A percentile compares a stretch with the other conserved stretches of the same genome.
These are phyloP conservation scores for Trichomycterus rosablanca DNA, from an alignment of 2,113 vertebrate species.

Conservation along the genomic window DNA sequence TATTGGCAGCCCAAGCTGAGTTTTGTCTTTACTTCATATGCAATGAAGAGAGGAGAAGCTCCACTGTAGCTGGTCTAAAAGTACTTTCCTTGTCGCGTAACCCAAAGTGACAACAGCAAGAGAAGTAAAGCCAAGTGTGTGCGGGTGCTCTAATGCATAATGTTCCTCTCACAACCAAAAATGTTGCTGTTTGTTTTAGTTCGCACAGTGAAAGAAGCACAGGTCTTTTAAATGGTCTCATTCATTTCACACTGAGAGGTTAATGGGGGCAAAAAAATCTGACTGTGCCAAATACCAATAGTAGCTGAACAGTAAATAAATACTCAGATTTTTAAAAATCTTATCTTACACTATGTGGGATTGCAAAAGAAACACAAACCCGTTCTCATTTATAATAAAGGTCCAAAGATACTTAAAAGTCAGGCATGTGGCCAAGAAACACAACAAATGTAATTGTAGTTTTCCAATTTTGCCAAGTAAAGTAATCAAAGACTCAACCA, in stretches of 20 bases:
- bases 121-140: conserved; percentile 66
- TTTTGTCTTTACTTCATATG: conserved; percentile 68
- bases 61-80: conserved; percentile 63
- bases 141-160: conserved; percentile 67
- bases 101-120: conserved; percentile 71
- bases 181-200: conserved; percentile 68
- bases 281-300: conserved; percentile 11
- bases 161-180: conserved; percentile 66
- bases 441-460: too few relatives aligned
- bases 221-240: conserved; percentile 61
- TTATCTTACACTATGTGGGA: too few relatives aligned
- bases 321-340: too few relatives aligned
- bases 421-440: too few relatives aligned
- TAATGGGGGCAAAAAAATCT: conserved; percentile 9
- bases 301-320: not conserved
- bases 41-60: conserved; percentile 64
- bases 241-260: conserved; percentile 13
- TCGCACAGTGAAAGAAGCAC: conserved; percentile 53
- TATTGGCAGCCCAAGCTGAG: conserved; percentile 8
- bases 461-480: too few relatives aligned
- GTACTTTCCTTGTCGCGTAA: conserved; percentile 70
- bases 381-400: too few relatives aligned
- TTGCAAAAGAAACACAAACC: too few relatives aligned
- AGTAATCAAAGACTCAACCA: too few relatives aligned
- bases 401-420: too few relatives aligned